Evolutionary conservation across 2,113 vertebrate species (phyloP).

Genomic region (Entelurus aequoreus): DNA sequence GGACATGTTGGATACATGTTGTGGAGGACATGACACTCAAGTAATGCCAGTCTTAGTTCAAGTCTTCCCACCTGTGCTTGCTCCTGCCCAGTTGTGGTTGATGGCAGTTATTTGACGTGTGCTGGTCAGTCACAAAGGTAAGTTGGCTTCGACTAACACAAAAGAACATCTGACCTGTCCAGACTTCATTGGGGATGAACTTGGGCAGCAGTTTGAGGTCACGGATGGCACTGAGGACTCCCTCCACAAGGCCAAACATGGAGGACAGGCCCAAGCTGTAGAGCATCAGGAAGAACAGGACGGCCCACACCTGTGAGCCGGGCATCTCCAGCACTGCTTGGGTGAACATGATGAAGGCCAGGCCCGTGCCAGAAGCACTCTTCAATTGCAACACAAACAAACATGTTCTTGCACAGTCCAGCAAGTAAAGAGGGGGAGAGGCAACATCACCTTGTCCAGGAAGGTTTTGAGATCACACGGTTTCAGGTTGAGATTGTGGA

Average conservation of each 20-base stretch:
- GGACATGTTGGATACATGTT: too few species aligned
- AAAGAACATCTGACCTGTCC: conserved; percentile 72
- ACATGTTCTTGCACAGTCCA: neutral
- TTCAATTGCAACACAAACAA: conserved; percentile 41
- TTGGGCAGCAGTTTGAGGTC: conserved; percentile 77
- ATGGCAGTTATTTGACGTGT: too few species aligned
- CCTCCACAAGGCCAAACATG: conserved; percentile 89
- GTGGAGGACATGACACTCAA: too few species aligned
- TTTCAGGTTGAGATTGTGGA: conserved; percentile 65
- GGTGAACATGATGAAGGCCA: conserved; percentile 87
- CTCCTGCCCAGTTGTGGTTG: too few species aligned
- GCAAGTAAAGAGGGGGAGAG: conserved; percentile 19
- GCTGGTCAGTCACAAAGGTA: too few species aligned
- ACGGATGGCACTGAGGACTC: conserved; percentile 77
- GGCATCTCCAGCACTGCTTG: conserved; percentile 85
- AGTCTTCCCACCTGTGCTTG: too few species aligned
- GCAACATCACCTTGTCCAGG: conserved; percentile 77
- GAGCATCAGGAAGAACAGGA: conserved; percentile 90
- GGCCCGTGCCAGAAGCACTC: conserved; percentile 84
- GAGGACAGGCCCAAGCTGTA: conserved; percentile 87
- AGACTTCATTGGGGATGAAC: conserved; percentile 56
- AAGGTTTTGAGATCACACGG: conserved; percentile 77
- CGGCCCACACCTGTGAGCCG: conserved; percentile 81
- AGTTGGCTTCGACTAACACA: too few species aligned
- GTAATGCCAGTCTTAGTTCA: too few species aligned